phyloP scores from a whole-genome alignment of 92 coral and sea anemone genomes.

The Plumapathes pennacea region DNA sequence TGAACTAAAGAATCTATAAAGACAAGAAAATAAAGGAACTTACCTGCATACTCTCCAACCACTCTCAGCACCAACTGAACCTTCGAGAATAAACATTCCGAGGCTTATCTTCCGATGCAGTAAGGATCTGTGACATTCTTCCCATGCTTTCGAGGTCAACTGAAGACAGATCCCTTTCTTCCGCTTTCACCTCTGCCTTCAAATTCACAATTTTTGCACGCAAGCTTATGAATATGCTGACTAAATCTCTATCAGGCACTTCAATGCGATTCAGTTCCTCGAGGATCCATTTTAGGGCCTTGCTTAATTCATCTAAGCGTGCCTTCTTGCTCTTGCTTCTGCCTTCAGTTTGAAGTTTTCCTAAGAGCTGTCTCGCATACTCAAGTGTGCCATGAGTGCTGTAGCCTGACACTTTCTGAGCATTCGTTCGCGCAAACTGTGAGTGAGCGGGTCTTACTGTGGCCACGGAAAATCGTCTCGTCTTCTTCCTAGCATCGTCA shows the following conservation, averaged over 20 bases:
- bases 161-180: slow-evolving; percentile 48
- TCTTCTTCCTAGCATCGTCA: not conserved
- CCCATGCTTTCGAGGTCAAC: slow-evolving; percentile 12
- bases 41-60: no score
- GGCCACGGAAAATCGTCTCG: slow-evolving; percentile 56
- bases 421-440: slow-evolving; percentile 1
- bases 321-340: slow-evolving; percentile 72
- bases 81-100: slow-evolving; percentile 31
- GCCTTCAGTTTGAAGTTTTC: slow-evolving; percentile 72
- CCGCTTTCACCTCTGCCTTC: slow-evolving; percentile 67
- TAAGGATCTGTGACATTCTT: slow-evolving; percentile 7
- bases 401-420: slow-evolving; percentile 71
- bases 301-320: slow-evolving; percentile 74
- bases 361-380: slow-evolving; percentile 65
- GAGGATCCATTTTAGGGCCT: slow-evolving; percentile 77
- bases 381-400: slow-evolving; percentile 86
- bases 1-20: no score
- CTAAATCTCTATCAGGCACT: slow-evolving; percentile 75
- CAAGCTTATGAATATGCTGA: slow-evolving; percentile 73
- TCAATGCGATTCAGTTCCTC: slow-evolving; percentile 86
- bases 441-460: slow-evolving; percentile 22
- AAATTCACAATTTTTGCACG: slow-evolving; percentile 80
- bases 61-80: slow-evolving; percentile 72
- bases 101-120: slow-evolving; percentile 18
- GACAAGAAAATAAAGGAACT: no score